Evolutionary conservation across 2,113 vertebrate species (phyloP).

Genomic region (Neolamprologus fasciatus): DNA sequence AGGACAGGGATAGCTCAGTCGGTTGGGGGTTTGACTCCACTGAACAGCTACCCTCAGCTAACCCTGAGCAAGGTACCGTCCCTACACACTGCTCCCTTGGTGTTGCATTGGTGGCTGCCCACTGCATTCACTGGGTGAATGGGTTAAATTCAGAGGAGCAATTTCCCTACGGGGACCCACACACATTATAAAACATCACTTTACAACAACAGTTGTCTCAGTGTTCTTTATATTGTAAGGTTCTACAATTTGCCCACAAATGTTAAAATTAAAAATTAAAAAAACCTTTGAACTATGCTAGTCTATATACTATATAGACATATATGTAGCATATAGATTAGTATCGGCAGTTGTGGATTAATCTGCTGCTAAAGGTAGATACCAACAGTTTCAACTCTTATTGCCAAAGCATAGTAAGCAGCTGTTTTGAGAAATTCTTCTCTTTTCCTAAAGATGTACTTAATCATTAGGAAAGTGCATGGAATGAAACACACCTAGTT

Average conservation of each 20-base stretch:
- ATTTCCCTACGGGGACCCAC: neutral
- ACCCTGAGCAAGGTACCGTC: neutral
- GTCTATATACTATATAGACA: neutral
- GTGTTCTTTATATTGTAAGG: neutral
- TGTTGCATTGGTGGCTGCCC: neutral
- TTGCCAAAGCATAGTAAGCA: neutral
- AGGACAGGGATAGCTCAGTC: neutral
- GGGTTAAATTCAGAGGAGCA: neutral
- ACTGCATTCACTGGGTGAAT: neutral
- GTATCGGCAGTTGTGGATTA: neutral
- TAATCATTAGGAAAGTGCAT: neutral
- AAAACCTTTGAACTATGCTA: neutral
- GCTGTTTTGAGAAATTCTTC: neutral
- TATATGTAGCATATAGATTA: neutral
- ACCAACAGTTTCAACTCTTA: neutral
- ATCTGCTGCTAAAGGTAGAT: neutral
- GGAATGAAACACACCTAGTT: neutral
- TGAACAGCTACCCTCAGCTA: neutral
- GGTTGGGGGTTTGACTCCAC: neutral
- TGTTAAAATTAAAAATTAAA: fast-evolving
- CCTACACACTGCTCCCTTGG: neutral
- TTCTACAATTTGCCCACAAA: neutral
- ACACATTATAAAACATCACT: neutral
- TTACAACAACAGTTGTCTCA: neutral
- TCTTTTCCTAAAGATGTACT: neutral